Evolutionary conservation across 1,140 invertebrate species (phyloP).

Genomic region (Macrobrachium nipponense): DNA sequence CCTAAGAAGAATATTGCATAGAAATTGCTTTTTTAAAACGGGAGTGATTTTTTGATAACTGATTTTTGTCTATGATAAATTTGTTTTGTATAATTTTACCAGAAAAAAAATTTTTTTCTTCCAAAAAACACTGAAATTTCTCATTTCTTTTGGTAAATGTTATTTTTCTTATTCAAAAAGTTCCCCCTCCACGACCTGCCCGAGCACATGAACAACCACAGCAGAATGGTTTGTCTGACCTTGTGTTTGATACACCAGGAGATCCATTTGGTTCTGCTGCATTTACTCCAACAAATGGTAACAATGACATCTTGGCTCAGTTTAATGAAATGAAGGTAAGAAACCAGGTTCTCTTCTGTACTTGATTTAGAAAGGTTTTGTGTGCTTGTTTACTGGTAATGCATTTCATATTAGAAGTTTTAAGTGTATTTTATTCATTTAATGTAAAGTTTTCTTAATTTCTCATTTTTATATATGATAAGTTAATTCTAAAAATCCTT

Average conservation of each 20-base stretch:
- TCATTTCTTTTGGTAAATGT: background rate
- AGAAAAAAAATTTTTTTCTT: too few relatives aligned
- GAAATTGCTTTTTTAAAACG: too few relatives aligned
- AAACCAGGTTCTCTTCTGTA: background rate
- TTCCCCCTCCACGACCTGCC: conserved; percentile 54
- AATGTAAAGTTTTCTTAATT: too few relatives aligned
- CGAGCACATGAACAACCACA: conserved; percentile 53
- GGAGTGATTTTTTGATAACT: too few relatives aligned
- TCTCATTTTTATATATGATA: too few relatives aligned
- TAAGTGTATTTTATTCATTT: too few relatives aligned
- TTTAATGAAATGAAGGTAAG: conserved; percentile 64
- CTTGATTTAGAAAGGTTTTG: background rate
- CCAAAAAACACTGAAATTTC: too few relatives aligned
- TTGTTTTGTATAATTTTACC: too few relatives aligned
- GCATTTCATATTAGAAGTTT: too few relatives aligned
- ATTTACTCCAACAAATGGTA: conserved; percentile 44
- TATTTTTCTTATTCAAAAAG: conserved; percentile 5
- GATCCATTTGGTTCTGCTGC: conserved; percentile 60
- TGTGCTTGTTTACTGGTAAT: background rate
- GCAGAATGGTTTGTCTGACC: conserved; percentile 52
- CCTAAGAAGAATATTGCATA: too few relatives aligned
- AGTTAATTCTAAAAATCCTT: too few relatives aligned
- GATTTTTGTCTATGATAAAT: too few relatives aligned
- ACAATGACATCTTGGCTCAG: conserved; percentile 57
- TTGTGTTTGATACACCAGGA: conserved; percentile 51